Base-by-base conservation (phyloP, 2,113 vertebrate genomes). In the Nyctibius bracteatus region DNA sequence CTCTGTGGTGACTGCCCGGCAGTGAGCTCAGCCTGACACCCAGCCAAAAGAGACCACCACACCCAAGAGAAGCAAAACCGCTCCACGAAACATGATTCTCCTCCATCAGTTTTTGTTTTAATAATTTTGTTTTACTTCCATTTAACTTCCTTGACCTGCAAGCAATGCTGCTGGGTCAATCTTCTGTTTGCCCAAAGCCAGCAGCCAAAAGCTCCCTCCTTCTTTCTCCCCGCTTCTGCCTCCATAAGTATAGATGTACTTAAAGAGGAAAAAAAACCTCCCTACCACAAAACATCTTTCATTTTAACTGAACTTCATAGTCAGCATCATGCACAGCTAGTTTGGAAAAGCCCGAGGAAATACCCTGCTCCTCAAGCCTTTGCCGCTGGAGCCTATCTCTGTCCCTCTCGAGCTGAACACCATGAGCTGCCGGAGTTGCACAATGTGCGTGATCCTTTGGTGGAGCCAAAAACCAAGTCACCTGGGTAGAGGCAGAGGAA, bases 41-140 rank as follows among this genome's bases (percentile, higher is more conserved):
- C 8, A 0, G 86, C 92, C 96, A 96, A 35, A 44, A 96, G 78
- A 82, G 44, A 89, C 89, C 87, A 90, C 95, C 96, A 94, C 95
- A 93, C 94, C 94, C 93, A 87, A 31, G 54, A 95, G 73, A 63
- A 88, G 90, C 67, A 85, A 72, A 96, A 95, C 30, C 52, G 44
- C 91, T 94, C 14, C 95, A 80, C 58, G 94, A 97, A 96, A 96
- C 19, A 27, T 33, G 87, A 92, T 44, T 68, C 87, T 87, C 66
- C 61, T 72, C 28, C 73, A 47, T 27, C 10, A 12, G 18, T n/a
- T 81, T 83, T 59, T 87, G 43, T 75, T 84, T 79, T 47, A 92
- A 68, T 55, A 77, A 44, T 90, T 84, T 31, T 33, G 23, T 31
- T 81, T 82, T 61, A 62, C 41, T 90, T 82, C 57, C 78, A 47